Evolutionary conservation across 2,797 vertebrate genomes (phyloP), one percentile per base, ranked within the genome.

Genomic region (Gymnopithys bicolor): DNA sequence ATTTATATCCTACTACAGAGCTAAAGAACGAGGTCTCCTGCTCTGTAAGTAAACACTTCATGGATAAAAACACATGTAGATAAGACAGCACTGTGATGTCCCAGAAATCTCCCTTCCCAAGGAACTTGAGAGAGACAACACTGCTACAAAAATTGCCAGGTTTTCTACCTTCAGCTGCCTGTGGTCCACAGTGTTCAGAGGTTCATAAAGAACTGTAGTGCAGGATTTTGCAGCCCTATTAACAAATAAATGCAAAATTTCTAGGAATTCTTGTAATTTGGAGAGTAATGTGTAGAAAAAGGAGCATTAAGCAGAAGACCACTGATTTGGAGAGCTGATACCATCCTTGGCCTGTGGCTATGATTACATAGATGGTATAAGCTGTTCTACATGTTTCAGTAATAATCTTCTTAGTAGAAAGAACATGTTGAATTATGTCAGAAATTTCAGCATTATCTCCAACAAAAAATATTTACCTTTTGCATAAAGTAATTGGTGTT

Each of bases 111-210:
- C 27, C 28, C 62, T 69, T 39, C 30, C 16, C 19, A 33, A 51
- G 43, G 25, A 69, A 59, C 55, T 58, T 19, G 11, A 0, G 2
- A 56, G 53, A 55, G 28, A 52, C 14, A 66, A 21, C 6, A 9
- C 5, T 24, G 25, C 39, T 30, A 37, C 32, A 82, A 90, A 71
- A 41, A 52, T 4, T 67, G 13, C 27, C 2, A 3, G 4, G 37
- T 37, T 56, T 79, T 14, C 32, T n/a, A 0, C 48, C 39, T 67
- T 64, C 46, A 28, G 1, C 4, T 43, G 21, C 12, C 45, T 37
- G 0, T 18, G n/a, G 27, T 43, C 39, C 46, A 68, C 3, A 19
- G 3, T 0, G 0, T 25, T 62, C 43, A 33, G 23, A 15, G 41
- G 28, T 18, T 76, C 49, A 33, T n/a, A 55, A 33, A 15, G 32